Conservation (phyloP, 2,797 vertebrate species). For the Karalla daura region DNA sequence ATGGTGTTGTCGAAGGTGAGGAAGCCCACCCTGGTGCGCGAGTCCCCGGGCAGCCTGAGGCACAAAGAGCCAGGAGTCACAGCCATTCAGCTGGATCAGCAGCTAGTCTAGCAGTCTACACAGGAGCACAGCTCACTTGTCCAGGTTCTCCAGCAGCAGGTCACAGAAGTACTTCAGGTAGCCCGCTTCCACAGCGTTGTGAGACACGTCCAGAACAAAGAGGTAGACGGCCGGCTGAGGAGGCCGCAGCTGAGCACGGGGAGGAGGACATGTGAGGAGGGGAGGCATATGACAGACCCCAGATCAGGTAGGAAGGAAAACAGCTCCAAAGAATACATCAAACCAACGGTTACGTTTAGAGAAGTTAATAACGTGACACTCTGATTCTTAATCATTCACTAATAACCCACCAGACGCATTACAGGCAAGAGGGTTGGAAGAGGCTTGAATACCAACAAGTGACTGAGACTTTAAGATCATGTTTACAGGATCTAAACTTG, state of each 20-base stretch:
- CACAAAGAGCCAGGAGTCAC: neutral
- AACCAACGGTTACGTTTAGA: too few species aligned
- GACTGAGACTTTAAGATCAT: too few species aligned
- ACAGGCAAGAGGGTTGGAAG: too few species aligned
- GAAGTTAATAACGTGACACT: too few species aligned
- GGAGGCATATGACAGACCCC: neutral
- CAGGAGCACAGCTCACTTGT: slow-evolving; percentile 87
- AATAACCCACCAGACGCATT: too few species aligned
- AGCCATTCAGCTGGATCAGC: neutral
- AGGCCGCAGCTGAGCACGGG: slow-evolving; percentile 88
- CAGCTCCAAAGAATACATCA: too few species aligned
- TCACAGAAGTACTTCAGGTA: slow-evolving; percentile 94
- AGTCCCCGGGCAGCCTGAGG: slow-evolving; percentile 92
- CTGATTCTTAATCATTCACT: too few species aligned
- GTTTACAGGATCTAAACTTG: too few species aligned
- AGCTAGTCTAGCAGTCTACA: too few species aligned
- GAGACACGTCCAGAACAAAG: slow-evolving; percentile 96
- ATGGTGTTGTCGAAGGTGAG: slow-evolving; percentile 96
- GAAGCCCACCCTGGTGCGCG: slow-evolving; percentile 93
- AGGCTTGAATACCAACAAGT: too few species aligned
- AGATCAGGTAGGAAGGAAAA: neutral
- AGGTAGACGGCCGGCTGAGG: slow-evolving; percentile 97
- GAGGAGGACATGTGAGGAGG: too few species aligned
- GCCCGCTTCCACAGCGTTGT: slow-evolving; percentile 94
- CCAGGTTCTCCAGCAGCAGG: slow-evolving; percentile 91